These are phyloP conservation scores for Asbolus verrucosus DNA, from an alignment of 1,140 invertebrate species.

Conservation along the genomic window DNA sequence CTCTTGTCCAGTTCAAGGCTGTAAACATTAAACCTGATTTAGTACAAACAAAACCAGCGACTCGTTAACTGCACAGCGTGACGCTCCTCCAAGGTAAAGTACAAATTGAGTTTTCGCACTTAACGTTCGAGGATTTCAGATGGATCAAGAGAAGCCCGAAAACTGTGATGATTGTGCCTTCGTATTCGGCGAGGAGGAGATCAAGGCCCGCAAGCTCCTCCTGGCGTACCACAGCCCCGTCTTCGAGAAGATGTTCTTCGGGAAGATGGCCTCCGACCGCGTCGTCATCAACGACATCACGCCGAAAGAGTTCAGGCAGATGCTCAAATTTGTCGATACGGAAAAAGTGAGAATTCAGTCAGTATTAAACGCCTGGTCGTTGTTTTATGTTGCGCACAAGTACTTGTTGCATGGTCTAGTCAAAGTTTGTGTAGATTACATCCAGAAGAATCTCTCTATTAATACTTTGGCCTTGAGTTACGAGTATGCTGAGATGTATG, in stretches of 20 bases:
- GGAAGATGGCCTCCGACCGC: slow-evolving; percentile 69
- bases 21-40: slow-evolving; percentile 19
- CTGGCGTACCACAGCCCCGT: slow-evolving; percentile 77
- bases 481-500: slow-evolving; percentile 69
- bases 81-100: background rate
- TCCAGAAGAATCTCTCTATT: slow-evolving; percentile 67
- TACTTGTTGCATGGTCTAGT: slow-evolving; percentile 69
- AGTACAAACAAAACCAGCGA: background rate
- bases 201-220: slow-evolving; percentile 77
- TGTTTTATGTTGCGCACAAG: slow-evolving; percentile 71
- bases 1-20: slow-evolving; percentile 24
- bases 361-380: slow-evolving; percentile 68
- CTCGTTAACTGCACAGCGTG: background rate
- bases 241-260: slow-evolving; percentile 82
- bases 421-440: slow-evolving; percentile 66
- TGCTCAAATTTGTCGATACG: slow-evolving; percentile 70
- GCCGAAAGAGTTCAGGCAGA: slow-evolving; percentile 68
- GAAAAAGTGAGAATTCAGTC: slow-evolving; percentile 67
- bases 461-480: slow-evolving; percentile 68
- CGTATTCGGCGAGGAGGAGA: slow-evolving; percentile 66
- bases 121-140: too few relatives aligned
- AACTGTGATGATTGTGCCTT: slow-evolving; percentile 69
- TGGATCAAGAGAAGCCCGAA: background rate
- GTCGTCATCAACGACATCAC: slow-evolving; percentile 69
- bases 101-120: background rate